These are phyloP conservation scores for Halisarca cf. caerulea DNA, from an alignment of 37 sponge, comb jelly and placozoan genomes.

Conservation along the genomic window DNA sequence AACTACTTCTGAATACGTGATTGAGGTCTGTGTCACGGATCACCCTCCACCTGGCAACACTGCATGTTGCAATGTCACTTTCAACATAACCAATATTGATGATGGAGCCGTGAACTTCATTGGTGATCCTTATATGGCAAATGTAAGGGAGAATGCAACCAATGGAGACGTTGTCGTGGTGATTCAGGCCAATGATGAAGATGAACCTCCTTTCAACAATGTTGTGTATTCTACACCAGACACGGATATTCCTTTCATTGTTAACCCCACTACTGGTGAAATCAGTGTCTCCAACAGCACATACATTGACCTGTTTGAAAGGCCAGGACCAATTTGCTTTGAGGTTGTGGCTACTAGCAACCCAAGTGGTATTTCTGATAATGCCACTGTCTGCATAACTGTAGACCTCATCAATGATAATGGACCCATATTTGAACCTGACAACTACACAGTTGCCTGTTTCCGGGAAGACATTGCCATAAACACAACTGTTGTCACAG, in stretches of 20 bases:
- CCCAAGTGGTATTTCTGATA: not conserved
- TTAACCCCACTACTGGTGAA: not conserved
- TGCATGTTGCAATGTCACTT: slow-evolving; percentile 37
- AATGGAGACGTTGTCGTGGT: slow-evolving; percentile 35
- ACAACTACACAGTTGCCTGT: slow-evolving; percentile 3
- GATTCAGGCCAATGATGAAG: slow-evolving; percentile 50
- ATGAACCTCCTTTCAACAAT: slow-evolving; percentile 26
- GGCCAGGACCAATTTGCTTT: not conserved
- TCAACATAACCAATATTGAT: slow-evolving; percentile 59
- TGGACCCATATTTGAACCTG: slow-evolving; percentile 27
- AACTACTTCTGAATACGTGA: not conserved
- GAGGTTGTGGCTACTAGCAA: not conserved
- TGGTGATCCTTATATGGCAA: slow-evolving; percentile 36
- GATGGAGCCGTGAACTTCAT: slow-evolving; percentile 66
- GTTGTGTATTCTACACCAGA: not conserved
- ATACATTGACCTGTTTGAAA: not conserved
- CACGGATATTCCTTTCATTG: not conserved
- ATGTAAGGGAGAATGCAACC: slow-evolving; percentile 41
- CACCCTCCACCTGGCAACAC: slow-evolving; percentile 5
- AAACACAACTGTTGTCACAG: slow-evolving; percentile 13
- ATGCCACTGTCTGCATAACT: slow-evolving; percentile 20
- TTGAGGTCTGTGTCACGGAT: slow-evolving; percentile 45
- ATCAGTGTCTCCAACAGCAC: not conserved
- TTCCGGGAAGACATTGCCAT: slow-evolving; percentile 26
- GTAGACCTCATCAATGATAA: slow-evolving; percentile 61